Evolutionary conservation across 1,140 invertebrate species (phyloP).

Genomic region (Drosophila seguyi): DNA sequence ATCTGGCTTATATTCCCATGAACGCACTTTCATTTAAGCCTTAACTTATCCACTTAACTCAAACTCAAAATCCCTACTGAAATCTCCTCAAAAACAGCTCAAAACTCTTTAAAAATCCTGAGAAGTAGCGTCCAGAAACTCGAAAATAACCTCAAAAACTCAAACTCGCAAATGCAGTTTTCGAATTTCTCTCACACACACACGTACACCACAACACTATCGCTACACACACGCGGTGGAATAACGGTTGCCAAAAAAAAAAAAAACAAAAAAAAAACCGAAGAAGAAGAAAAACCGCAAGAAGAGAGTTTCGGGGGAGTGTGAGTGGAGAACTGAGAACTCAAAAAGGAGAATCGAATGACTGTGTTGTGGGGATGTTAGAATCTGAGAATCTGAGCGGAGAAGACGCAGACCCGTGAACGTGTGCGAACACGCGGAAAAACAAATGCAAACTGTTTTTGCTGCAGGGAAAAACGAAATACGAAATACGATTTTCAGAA

Average conservation of each 20-base stretch:
- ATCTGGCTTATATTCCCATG: not conserved
- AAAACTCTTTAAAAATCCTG: not conserved
- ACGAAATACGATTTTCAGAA: constrained; percentile 30
- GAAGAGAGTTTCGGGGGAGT: constrained; percentile 34
- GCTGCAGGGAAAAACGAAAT: constrained; percentile 62
- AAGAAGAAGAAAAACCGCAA: constrained; percentile 17
- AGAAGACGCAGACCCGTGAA: constrained; percentile 70
- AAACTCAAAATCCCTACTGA: not conserved
- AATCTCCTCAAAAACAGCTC: not conserved
- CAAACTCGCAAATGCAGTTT: constrained; percentile 8
- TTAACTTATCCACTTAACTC: not conserved
- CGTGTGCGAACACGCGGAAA: constrained; percentile 85
- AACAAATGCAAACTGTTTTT: constrained; percentile 85
- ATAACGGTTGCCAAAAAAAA: constrained; percentile 34
- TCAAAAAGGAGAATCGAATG: constrained; percentile 13
- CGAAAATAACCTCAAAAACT: constrained; percentile 12
- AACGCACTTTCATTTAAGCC: not conserved
- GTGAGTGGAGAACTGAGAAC: constrained; percentile 15
- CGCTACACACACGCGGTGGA: constrained; percentile 27
- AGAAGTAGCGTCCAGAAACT: not conserved
- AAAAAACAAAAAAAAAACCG: not conserved
- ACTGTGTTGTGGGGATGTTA: constrained; percentile 33
- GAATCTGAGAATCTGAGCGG: constrained; percentile 29
- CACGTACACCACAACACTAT: constrained; percentile 19
- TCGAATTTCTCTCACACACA: constrained; percentile 23